Conservation (phyloP, 2,888 invertebrate genomes). For the Drosophila prostipennis region DNA sequence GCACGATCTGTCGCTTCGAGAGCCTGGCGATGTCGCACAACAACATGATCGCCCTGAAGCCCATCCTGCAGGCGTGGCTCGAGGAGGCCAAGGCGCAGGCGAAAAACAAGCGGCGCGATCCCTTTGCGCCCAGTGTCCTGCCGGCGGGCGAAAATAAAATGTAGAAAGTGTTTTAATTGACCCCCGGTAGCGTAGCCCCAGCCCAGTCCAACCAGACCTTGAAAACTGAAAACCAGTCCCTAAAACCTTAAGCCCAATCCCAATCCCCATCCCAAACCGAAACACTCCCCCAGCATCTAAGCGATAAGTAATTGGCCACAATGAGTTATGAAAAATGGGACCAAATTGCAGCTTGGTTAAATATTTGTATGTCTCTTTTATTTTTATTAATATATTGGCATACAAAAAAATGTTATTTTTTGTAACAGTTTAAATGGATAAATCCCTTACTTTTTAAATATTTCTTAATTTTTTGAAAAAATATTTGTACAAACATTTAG, state of each 20-base stretch:
- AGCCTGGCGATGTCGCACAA: slow-evolving; percentile 99
- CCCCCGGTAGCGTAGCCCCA: slow-evolving; percentile 42
- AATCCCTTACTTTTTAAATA: too few species aligned
- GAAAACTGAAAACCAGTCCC: too few species aligned
- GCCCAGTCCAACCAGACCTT: neutral
- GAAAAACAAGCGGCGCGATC: slow-evolving; percentile 95
- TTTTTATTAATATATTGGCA: too few species aligned
- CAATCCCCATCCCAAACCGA: neutral
- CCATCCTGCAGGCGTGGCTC: slow-evolving; percentile 99
- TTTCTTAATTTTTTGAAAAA: too few species aligned
- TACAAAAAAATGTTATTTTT: too few species aligned
- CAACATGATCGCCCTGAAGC: slow-evolving; percentile 99
- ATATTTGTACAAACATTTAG: too few species aligned
- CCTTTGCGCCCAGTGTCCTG: slow-evolving; percentile 95
- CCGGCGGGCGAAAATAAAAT: slow-evolving; percentile 98
- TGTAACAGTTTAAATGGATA: too few species aligned
- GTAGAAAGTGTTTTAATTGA: slow-evolving; percentile 84
- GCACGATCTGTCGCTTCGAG: slow-evolving; percentile 99
- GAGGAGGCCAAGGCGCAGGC: slow-evolving; percentile 98
- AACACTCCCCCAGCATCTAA: slow-evolving; percentile 12
- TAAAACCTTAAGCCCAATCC: neutral
- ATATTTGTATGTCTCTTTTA: too few species aligned
- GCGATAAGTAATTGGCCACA: slow-evolving; percentile 16
- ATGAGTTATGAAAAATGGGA: neutral
- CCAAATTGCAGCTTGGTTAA: neutral